Evolutionary conservation across 2,888 invertebrate species (phyloP).

Genomic region (Eilema depressum): DNA sequence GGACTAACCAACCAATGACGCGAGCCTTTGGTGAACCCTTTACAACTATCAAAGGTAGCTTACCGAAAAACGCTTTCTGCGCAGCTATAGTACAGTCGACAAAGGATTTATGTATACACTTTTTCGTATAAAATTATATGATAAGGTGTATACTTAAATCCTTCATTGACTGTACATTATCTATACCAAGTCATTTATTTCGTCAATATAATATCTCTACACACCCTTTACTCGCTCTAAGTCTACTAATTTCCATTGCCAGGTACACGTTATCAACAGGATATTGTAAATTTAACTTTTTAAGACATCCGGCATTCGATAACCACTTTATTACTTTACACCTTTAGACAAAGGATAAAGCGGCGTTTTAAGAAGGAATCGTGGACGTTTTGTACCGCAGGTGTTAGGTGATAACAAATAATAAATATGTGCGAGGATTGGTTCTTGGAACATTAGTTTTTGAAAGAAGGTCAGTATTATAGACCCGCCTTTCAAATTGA

Average conservation of each 20-base stretch:
- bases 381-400: constrained; percentile 40
- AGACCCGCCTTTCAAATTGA: not conserved
- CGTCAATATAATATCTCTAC: not conserved
- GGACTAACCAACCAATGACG: no score
- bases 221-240: not conserved
- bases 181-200: not conserved
- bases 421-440: not conserved
- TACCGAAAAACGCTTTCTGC: no score
- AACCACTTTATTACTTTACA: constrained; percentile 57
- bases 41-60: no score
- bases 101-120: no score
- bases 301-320: constrained; percentile 49
- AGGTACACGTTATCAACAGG: constrained; percentile 25
- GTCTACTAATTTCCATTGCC: constrained; percentile 10
- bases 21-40: no score
- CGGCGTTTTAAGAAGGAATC: constrained; percentile 37
- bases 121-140: no score
- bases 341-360: constrained; percentile 55
- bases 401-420: constrained; percentile 43
- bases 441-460: constrained; percentile 26
- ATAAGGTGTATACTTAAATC: no score
- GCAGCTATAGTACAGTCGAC: no score
- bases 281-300: constrained; percentile 39
- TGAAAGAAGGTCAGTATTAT: constrained; percentile 5
- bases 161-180: no score